Conservation (phyloP, 2,888 invertebrate genomes). For the Anoplius nigerrimus region DNA sequence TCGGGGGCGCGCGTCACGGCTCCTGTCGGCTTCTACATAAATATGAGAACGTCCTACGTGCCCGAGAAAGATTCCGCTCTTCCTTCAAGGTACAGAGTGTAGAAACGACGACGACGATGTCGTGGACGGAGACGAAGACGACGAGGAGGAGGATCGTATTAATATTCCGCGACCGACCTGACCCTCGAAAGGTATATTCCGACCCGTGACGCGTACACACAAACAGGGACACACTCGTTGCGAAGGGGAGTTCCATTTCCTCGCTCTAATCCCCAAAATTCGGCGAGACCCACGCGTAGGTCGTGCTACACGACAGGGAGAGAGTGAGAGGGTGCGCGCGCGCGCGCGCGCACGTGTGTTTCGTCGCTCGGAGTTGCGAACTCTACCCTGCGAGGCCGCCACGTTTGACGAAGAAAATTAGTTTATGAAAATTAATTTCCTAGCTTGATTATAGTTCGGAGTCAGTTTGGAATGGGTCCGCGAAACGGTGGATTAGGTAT, state of each 20-base stretch:
- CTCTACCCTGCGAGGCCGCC: too few relatives aligned
- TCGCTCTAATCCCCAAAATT: constrained; percentile 60
- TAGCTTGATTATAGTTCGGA: too few relatives aligned
- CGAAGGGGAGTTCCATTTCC: constrained; percentile 56
- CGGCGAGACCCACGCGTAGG: constrained; percentile 25
- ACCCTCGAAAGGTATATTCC: constrained; percentile 59
- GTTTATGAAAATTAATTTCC: too few relatives aligned
- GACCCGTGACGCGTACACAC: constrained; percentile 45
- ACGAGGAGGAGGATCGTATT: constrained; percentile 48
- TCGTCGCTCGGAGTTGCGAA: constrained; percentile 6
- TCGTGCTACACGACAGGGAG: too few relatives aligned
- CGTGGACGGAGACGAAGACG: not conserved
- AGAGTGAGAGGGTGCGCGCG: not conserved
- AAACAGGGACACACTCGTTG: constrained; percentile 19
- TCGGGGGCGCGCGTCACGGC: too few relatives aligned
- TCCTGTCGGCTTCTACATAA: too few relatives aligned
- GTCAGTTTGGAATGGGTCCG: too few relatives aligned
- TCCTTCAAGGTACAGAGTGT: too few relatives aligned
- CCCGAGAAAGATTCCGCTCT: too few relatives aligned
- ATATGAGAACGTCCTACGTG: too few relatives aligned
- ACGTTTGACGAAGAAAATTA: too few relatives aligned
- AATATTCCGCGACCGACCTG: constrained; percentile 63
- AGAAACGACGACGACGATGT: not conserved
- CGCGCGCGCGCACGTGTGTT: constrained; percentile 16
- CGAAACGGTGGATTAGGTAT: too few relatives aligned